Conservation (phyloP, 1,140 invertebrate genomes). For the Danaus melanippus region DNA sequence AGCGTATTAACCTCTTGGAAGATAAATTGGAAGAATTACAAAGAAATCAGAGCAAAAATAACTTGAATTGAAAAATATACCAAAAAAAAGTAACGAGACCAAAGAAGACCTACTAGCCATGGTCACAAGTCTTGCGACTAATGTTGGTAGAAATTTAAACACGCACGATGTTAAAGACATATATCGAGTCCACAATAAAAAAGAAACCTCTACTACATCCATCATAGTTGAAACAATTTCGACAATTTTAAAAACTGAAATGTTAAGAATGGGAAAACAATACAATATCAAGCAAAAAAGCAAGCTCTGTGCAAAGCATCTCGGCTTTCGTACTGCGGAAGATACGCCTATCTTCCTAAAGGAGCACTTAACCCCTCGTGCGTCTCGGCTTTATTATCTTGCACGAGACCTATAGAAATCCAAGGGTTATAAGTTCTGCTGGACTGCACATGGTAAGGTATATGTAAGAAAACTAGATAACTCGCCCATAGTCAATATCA, state of each 20-base stretch:
- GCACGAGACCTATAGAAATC: slow-evolving; percentile 5
- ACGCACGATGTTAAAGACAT: slow-evolving; percentile 8
- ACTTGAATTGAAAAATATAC: background rate
- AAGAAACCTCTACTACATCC: slow-evolving; percentile 1
- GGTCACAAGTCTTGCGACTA: slow-evolving; percentile 2
- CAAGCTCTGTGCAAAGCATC: too few species aligned
- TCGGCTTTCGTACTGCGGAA: too few species aligned
- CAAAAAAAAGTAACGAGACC: background rate
- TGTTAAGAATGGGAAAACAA: slow-evolving; percentile 6
- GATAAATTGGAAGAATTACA: background rate
- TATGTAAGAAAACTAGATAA: slow-evolving; percentile 6
- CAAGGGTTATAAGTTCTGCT: slow-evolving; percentile 9
- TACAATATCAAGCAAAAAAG: slow-evolving; percentile 6
- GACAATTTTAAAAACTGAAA: slow-evolving; percentile 5
- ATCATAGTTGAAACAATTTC: slow-evolving; percentile 8
- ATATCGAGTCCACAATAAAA: slow-evolving; percentile 5
- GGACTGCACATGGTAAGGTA: slow-evolving; percentile 7
- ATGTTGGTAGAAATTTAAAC: slow-evolving; percentile 3
- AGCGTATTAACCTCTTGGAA: background rate
- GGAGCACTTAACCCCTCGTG: too few species aligned
- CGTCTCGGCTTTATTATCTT: slow-evolving; percentile 4
- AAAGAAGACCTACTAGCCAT: slow-evolving; percentile 2
- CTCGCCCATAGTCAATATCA: too few species aligned
- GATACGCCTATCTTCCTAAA: too few species aligned
- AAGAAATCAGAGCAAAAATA: slow-evolving; percentile 2